phyloP scores from a whole-genome alignment of 2,113 vertebrate genomes.

The Scomber japonicus region DNA sequence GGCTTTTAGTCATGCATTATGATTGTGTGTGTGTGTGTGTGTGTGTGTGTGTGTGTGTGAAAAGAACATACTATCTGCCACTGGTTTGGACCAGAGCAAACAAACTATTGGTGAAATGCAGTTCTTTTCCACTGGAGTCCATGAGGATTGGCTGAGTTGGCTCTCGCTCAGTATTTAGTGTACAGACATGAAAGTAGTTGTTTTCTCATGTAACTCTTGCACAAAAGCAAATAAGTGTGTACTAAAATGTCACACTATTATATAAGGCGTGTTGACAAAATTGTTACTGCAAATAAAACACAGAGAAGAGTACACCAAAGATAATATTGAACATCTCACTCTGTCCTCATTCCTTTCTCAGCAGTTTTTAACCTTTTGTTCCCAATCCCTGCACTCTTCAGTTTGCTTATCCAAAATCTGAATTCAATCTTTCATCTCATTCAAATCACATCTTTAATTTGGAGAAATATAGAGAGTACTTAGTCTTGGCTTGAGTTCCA shows the following conservation, averaged over 20 bases:
- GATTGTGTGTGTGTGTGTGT: too few relatives aligned
- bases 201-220: neutral
- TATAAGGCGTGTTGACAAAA: neutral
- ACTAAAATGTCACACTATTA: neutral
- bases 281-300: neutral
- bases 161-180: too few relatives aligned
- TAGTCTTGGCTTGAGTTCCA: conserved; percentile 45
- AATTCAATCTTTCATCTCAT: conserved; percentile 56
- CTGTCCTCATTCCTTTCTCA: neutral
- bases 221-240: neutral
- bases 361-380: conserved; percentile 9
- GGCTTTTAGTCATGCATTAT: too few relatives aligned
- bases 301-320: neutral
- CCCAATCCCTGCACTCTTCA: neutral
- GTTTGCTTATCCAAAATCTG: conserved; percentile 37
- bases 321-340: neutral
- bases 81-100: too few relatives aligned
- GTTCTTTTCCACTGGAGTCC: too few relatives aligned
- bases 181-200: too few relatives aligned
- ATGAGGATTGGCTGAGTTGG: too few relatives aligned
- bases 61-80: too few relatives aligned
- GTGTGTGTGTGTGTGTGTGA: too few relatives aligned
- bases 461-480: conserved; percentile 53
- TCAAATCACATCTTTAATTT: conserved; percentile 49
- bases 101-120: too few relatives aligned